Conservation (phyloP, 2,113 vertebrate genomes). For the Salvator merianae region DNA sequence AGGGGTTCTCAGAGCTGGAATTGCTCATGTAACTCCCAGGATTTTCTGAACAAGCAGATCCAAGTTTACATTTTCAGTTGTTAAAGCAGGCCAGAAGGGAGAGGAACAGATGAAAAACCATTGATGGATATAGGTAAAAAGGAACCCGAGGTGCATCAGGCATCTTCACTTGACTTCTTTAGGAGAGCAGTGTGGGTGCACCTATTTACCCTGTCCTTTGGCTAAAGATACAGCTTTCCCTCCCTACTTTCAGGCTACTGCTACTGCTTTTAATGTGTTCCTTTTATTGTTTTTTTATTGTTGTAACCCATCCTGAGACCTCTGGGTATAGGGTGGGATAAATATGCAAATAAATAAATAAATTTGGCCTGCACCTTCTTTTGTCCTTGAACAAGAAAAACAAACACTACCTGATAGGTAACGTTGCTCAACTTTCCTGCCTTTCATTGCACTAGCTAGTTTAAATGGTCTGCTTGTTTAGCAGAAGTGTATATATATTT, state of each 20-base stretch:
- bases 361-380: not conserved
- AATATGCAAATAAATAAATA: too few species aligned
- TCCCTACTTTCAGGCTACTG: too few species aligned
- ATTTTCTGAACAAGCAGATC: not conserved
- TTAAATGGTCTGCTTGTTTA: not conserved
- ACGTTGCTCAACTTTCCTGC: not conserved
- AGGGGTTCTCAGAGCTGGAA: not conserved
- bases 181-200: too few species aligned
- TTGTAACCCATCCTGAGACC: too few species aligned
- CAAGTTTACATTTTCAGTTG: not conserved
- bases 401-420: not conserved
- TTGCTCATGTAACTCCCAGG: not conserved
- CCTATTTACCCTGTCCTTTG: too few species aligned
- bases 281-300: too few species aligned
- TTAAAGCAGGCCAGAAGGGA: not conserved
- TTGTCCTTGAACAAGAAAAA: not conserved
- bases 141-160: too few species aligned
- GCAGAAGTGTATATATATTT: not conserved
- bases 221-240: too few species aligned
- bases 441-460: not conserved
- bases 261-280: too few species aligned
- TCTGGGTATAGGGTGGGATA: too few species aligned
- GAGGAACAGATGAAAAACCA: not conserved
- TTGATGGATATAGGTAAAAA: too few species aligned
- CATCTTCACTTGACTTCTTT: too few species aligned